Evolutionary conservation across 1,140 invertebrate species (phyloP).

Genomic region (Ceratina calcarata): DNA sequence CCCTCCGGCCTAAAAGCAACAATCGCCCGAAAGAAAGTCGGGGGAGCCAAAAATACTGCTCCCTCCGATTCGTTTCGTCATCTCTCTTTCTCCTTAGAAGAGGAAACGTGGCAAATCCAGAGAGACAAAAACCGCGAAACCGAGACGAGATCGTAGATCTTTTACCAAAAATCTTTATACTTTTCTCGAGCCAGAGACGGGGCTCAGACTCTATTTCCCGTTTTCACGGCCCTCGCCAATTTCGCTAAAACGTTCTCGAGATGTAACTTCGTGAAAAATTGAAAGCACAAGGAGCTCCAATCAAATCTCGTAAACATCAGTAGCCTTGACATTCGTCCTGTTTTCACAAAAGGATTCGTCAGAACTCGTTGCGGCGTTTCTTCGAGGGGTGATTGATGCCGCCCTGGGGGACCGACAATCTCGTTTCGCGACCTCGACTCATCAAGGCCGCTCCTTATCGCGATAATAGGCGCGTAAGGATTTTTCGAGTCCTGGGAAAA

Average conservation of each 20-base stretch:
- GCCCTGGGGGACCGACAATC: conserved; percentile 47
- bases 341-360: conserved; percentile 24
- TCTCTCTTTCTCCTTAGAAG: background rate
- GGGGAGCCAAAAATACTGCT: conserved; percentile 32
- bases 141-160: conserved; percentile 16
- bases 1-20: conserved; percentile 5
- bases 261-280: no score
- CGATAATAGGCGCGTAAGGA: conserved; percentile 24
- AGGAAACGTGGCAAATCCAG: background rate
- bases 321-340: conserved; percentile 28
- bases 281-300: background rate
- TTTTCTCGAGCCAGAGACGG: no score
- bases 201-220: no score
- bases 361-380: conserved; percentile 22
- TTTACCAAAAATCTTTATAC: no score
- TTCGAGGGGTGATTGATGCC: conserved; percentile 32
- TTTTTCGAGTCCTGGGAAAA: conserved; percentile 7
- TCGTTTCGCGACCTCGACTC: conserved; percentile 42
- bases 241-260: no score
- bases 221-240: no score
- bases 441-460: conserved; percentile 50
- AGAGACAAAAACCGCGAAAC: conserved; percentile 4
- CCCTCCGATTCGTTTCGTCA: conserved; percentile 30
- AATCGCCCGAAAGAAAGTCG: conserved; percentile 8
- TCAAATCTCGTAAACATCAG: background rate